A percentile compares a stretch with the other conserved stretches of the same genome.
Evolutionary conservation across 2,113 vertebrate genomes (phyloP).

Genomic region (Lanius ludovicianus): DNA sequence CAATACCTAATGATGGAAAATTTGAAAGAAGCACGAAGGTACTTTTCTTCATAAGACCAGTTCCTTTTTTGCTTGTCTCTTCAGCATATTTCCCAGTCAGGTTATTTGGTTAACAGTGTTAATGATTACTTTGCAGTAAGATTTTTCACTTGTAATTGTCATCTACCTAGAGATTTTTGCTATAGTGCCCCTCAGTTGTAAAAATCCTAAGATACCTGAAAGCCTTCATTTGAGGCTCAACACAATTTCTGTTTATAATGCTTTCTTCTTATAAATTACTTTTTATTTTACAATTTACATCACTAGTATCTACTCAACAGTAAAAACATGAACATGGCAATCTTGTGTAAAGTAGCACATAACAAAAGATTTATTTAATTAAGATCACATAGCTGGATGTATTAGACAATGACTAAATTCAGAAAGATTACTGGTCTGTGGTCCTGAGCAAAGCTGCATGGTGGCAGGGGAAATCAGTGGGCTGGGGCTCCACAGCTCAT

Average conservation of each 20-base stretch:
- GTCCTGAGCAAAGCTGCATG: background rate
- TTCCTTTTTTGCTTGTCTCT: background rate
- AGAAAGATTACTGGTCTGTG: background rate
- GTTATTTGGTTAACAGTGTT: background rate
- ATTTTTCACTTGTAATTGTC: background rate
- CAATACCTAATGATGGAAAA: background rate
- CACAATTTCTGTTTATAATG: background rate
- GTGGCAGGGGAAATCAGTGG: fast-evolving
- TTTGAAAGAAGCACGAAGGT: background rate
- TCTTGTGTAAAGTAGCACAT: background rate
- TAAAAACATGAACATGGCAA: background rate
- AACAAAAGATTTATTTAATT: background rate
- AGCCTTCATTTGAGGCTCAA: background rate
- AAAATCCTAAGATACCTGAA: background rate
- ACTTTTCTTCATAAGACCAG: background rate
- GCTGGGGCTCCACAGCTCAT: background rate
- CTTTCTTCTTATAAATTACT: background rate
- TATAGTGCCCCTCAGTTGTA: background rate
- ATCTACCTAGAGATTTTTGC: background rate
- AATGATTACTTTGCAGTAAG: background rate
- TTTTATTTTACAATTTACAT: background rate
- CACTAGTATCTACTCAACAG: background rate
- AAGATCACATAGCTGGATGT: background rate
- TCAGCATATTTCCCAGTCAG: background rate
- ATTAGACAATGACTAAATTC: background rate